phyloP scores from a whole-genome alignment of 2,888 invertebrate species.

The Eulithis testata region DNA sequence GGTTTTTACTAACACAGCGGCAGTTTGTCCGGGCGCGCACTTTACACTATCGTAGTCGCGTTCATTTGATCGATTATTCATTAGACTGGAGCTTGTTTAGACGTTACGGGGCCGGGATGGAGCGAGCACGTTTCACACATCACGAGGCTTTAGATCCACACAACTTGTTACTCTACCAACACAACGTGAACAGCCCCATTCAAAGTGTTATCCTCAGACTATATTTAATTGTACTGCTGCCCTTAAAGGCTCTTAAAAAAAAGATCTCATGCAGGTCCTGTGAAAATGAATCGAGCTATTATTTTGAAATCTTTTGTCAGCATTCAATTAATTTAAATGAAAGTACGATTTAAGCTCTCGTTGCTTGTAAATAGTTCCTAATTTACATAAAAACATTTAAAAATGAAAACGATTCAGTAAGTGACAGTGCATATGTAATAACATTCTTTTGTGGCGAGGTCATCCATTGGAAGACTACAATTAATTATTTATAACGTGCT shows the following conservation, averaged over 20 bases:
- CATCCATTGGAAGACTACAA: constrained; percentile 46
- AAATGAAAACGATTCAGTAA: constrained; percentile 46
- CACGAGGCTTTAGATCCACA: no score
- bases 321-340: no score
- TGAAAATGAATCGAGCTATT: no score
- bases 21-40: constrained; percentile 34
- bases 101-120: constrained; percentile 19
- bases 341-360: neutral
- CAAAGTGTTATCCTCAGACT: no score
- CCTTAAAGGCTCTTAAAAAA: no score
- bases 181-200: no score
- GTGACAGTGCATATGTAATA: constrained; percentile 64
- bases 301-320: no score
- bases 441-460: constrained; percentile 48
- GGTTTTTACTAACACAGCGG: constrained; percentile 38
- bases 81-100: constrained; percentile 33
- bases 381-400: constrained; percentile 54
- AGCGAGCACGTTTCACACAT: neutral
- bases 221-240: no score
- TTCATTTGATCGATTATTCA: constrained; percentile 46
- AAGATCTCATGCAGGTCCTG: no score
- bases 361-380: constrained; percentile 19
- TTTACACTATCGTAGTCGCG: constrained; percentile 34
- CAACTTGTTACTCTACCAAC: no score
- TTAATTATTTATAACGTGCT: constrained; percentile 53